Evolutionary conservation across 2,888 invertebrate genomes (phyloP).

Genomic region (Lasioglossum malachurum): DNA sequence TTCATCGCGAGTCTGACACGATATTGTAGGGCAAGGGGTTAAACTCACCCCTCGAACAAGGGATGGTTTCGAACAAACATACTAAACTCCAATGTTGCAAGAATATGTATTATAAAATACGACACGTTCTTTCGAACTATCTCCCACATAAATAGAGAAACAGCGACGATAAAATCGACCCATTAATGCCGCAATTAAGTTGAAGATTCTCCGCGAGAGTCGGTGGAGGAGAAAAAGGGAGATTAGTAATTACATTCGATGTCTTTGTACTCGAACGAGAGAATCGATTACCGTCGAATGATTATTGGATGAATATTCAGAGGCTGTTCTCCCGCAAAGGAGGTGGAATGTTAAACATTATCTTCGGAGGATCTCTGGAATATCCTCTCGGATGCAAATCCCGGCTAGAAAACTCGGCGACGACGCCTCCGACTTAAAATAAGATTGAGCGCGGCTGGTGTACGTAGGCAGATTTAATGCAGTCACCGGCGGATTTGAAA

Average conservation of each 20-base stretch:
- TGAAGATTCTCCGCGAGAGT: background rate
- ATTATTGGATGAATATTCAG: background rate
- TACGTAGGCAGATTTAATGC: constrained; percentile 6
- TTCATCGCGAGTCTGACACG: too few species aligned
- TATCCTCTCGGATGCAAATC: constrained; percentile 20
- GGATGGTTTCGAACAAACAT: too few species aligned
- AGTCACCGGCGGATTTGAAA: constrained; percentile 15
- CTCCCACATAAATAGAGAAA: background rate
- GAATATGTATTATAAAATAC: background rate
- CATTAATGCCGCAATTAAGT: background rate
- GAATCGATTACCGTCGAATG: constrained; percentile 13
- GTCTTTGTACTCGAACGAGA: background rate
- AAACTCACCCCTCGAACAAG: too few species aligned
- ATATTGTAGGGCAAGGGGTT: too few species aligned
- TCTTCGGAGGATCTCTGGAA: background rate
- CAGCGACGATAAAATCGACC: background rate
- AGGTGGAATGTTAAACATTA: background rate
- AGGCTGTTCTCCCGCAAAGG: background rate
- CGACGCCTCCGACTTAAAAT: constrained; percentile 42
- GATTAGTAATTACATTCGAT: constrained; percentile 10
- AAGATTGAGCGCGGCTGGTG: constrained; percentile 33
- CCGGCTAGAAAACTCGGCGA: constrained; percentile 27
- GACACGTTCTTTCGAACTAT: background rate
- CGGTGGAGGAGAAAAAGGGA: background rate
- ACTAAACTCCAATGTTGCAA: background rate